Base-by-base conservation (phyloP, 1,140 invertebrate genomes). In the Pinna nobilis region DNA sequence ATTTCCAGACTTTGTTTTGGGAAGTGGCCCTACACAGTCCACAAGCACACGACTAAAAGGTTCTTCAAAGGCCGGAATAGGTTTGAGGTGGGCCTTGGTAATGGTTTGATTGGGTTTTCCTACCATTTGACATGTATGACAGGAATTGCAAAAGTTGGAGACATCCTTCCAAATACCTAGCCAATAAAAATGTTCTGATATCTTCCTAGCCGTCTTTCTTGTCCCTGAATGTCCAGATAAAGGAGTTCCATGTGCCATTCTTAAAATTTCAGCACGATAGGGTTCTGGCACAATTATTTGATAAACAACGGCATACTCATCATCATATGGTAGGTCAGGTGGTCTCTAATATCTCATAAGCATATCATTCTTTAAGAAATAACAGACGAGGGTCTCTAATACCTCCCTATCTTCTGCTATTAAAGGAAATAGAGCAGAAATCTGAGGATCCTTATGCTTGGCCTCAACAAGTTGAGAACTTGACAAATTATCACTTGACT, bases 91-190 rank as follows among this genome's bases (percentile, higher is more conserved):
- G 30, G 55, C 71, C 13, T 6, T 18, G 0, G 68, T 63, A 30
- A 71, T 76, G 35, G 20, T 66, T 23, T 61, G 50, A 49, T 79
- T 79, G 33, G 73, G 66, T 64, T 81, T 76, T 41, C 77, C 66
- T 33, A 78, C 73, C 51, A 79, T 49, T 32, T 81, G 74, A 76
- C 77, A 76, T 30, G 37, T 59, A 59, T 79, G 74, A 59, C 68
- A 81, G 39, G 65, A 64, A 25, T 61, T 76, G 32, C 68, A 78
- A 59, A 44, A 69, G 2, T 77, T 13, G 1, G n/a, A n/a, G 18
- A 74, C 74, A 57, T 74, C 74, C 25, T 41, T 7, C 18, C 35
- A 61, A 4, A 77, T 18, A 20, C 49, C 35, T 9, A 66, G 76
- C 64, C 72, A 70, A 53, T 65, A 44, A 44, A 65, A 61, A 39